phyloP scores from a whole-genome alignment of 1,140 invertebrate genomes.

The Fopius arisanus region DNA sequence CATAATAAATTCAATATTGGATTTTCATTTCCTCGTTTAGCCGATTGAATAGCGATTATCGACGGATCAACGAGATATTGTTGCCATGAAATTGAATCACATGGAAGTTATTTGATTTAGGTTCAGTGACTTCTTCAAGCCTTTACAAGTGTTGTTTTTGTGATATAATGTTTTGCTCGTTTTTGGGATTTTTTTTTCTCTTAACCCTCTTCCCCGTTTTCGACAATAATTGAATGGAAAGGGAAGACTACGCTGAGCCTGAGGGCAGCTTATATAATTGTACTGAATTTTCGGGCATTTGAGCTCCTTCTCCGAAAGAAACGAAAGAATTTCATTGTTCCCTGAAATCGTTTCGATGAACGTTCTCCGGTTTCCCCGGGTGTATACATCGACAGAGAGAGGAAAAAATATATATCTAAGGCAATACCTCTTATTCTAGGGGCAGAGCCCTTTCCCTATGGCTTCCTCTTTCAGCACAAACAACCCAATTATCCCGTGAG shows the following conservation, averaged over 20 bases:
- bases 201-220: background rate
- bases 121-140: background rate
- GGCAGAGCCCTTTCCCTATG: background rate
- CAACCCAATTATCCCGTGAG: conserved; percentile 2
- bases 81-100: background rate
- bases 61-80: background rate
- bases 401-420: background rate
- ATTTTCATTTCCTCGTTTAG: background rate
- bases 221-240: conserved; percentile 6
- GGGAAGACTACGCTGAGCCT: background rate
- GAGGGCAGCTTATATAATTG: conserved; percentile 7
- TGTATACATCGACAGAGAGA: background rate
- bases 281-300: conserved; percentile 13
- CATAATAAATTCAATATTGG: too few species aligned
- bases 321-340: conserved; percentile 35
- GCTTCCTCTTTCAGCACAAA: conserved; percentile 12
- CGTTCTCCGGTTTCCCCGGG: background rate
- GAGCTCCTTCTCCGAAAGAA: background rate
- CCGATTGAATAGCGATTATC: background rate
- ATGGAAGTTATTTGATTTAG: background rate
- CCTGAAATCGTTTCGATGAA: conserved; percentile 28
- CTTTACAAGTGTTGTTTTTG: background rate
- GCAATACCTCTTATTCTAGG: background rate
- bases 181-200: background rate
- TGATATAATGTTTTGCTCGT: background rate